A percentile compares a stretch with the other conserved stretches of the same genome.
phyloP scores from a whole-genome alignment of 2,888 invertebrate genomes.

The Agrotis clavis region DNA sequence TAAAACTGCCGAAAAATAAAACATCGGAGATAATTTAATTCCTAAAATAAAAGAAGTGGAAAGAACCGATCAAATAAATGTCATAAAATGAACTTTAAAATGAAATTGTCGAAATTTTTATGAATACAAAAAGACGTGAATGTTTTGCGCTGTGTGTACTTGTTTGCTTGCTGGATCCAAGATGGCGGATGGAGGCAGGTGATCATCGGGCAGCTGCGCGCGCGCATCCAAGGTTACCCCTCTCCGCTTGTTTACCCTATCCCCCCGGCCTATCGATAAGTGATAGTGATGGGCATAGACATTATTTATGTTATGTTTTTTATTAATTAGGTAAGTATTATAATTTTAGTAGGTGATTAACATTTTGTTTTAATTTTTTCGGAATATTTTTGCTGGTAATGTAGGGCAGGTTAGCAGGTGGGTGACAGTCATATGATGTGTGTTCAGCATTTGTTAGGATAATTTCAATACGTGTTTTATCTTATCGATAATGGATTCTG shows the following conservation, averaged over 20 bases:
- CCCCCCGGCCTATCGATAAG: constrained; percentile 75
- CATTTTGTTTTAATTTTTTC: constrained; percentile 25
- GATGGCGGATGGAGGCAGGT: constrained; percentile 85
- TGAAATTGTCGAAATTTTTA: constrained; percentile 70
- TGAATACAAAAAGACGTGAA: constrained; percentile 63
- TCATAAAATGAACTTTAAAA: constrained; percentile 66
- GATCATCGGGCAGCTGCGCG: constrained; percentile 85
- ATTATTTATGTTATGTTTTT: constrained; percentile 51
- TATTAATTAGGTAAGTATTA: constrained; percentile 53
- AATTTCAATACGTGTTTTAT: neutral
- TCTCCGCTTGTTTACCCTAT: constrained; percentile 77
- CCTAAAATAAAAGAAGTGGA: constrained; percentile 35
- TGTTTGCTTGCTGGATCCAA: constrained; percentile 78
- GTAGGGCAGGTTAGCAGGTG: constrained; percentile 22
- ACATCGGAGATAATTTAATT: constrained; percentile 23
- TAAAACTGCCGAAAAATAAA: constrained; percentile 27
- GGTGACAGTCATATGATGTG: neutral
- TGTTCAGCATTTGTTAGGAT: neutral
- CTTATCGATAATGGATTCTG: neutral
- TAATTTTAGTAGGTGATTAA: constrained; percentile 43
- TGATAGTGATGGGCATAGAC: constrained; percentile 79
- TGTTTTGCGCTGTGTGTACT: constrained; percentile 74
- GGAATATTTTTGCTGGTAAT: neutral
- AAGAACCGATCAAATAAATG: constrained; percentile 61
- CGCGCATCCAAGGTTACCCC: constrained; percentile 85